Evolutionary conservation across 2,113 vertebrate genomes (phyloP).

Genomic region (Boleophthalmus pectinirostris): DNA sequence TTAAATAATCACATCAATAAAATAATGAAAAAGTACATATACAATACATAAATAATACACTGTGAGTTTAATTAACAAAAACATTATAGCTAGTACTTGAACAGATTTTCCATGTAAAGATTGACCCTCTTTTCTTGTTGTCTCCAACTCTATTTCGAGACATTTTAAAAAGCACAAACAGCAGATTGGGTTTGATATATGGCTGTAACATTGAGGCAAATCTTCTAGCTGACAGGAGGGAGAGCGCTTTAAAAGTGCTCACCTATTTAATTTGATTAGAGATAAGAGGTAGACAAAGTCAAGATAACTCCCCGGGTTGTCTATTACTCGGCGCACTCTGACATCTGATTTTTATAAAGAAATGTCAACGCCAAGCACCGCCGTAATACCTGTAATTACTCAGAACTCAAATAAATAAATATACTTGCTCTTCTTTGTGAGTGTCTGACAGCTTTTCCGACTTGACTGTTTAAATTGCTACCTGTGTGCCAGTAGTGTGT

Average conservation of each 20-base stretch:
- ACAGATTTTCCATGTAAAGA: too few relatives aligned
- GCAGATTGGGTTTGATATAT: not conserved
- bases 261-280: slow-evolving; percentile 80
- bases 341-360: slow-evolving; percentile 77
- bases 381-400: slow-evolving; percentile 79
- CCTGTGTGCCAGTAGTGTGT: slow-evolving; percentile 38
- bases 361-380: slow-evolving; percentile 71
- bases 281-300: slow-evolving; percentile 70
- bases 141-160: not conserved
- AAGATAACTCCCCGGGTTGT: slow-evolving; percentile 63
- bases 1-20: too few relatives aligned
- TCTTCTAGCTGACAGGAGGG: slow-evolving; percentile 41
- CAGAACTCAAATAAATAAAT: slow-evolving; percentile 83
- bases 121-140: not conserved
- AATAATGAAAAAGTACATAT: not conserved
- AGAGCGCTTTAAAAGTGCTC: slow-evolving; percentile 44
- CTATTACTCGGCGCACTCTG: slow-evolving; percentile 71
- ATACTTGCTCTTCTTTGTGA: slow-evolving; percentile 74
- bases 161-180: not conserved
- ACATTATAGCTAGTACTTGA: not conserved
- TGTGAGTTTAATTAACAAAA: not conserved
- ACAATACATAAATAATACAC: not conserved
- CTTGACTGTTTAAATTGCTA: slow-evolving; percentile 67
- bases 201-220: slow-evolving; percentile 31
- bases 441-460: slow-evolving; percentile 79